phyloP scores from a whole-genome alignment of 2,797 vertebrate species.

The Odontamblyopus rebecca region DNA sequence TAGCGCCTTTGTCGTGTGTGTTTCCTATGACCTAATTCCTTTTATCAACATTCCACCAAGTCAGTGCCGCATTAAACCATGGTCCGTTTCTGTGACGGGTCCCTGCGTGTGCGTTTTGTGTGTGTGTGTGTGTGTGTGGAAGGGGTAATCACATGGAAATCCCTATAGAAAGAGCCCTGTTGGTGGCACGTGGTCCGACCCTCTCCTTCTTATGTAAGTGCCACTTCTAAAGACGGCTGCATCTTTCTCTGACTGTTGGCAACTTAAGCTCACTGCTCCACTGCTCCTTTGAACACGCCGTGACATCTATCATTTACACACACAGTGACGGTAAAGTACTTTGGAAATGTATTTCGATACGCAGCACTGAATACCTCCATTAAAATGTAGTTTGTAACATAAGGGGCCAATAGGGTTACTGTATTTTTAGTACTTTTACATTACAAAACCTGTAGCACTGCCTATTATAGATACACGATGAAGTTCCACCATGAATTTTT shows the following conservation, averaged over 20 bases:
- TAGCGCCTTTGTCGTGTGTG: background rate
- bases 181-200: conserved; percentile 16
- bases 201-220: conserved; percentile 42
- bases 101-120: background rate
- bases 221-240: conserved; percentile 27
- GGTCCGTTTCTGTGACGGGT: conserved; percentile 22
- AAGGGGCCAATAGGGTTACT: too few relatives aligned
- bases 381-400: too few relatives aligned
- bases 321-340: too few relatives aligned
- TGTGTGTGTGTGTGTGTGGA: background rate
- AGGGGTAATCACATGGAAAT: conserved; percentile 23
- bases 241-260: conserved; percentile 24
- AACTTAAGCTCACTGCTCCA: background rate
- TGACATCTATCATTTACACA: background rate
- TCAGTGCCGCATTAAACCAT: conserved; percentile 16
- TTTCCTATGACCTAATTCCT: conserved; percentile 11
- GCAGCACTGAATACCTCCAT: too few relatives aligned
- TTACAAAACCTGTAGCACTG: too few relatives aligned
- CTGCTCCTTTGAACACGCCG: background rate
- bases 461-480: too few relatives aligned
- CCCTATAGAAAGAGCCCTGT: conserved; percentile 9
- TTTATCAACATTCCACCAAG: conserved; percentile 39
- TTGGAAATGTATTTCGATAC: too few relatives aligned
- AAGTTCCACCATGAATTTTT: too few relatives aligned
- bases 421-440: too few relatives aligned